Evolutionary conservation across 2,113 vertebrate genomes (phyloP).

Genomic region (Verasper variegatus): DNA sequence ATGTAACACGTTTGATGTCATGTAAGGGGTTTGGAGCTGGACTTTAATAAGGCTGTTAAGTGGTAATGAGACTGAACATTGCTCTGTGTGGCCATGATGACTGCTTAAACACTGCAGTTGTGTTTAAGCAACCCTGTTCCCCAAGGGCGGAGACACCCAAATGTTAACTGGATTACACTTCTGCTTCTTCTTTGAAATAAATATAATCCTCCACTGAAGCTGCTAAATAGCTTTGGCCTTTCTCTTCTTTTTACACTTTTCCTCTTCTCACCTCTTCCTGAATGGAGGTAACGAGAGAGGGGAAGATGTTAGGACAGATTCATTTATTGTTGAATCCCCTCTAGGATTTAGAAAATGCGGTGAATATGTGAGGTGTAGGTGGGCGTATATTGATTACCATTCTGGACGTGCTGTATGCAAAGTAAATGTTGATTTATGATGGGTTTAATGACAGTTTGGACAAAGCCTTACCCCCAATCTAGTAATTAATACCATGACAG

Average conservation of each 20-base stretch:
- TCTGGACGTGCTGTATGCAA: constrained; percentile 11
- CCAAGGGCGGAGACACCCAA: constrained; percentile 59
- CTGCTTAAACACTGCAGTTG: constrained; percentile 54
- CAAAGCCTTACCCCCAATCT: constrained; percentile 15
- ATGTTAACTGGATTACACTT: constrained; percentile 73
- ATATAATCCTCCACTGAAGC: constrained; percentile 57
- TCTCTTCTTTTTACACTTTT: constrained; percentile 23
- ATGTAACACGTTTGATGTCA: constrained; percentile 79
- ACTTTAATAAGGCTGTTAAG: constrained; percentile 79
- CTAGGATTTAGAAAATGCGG: constrained; percentile 10
- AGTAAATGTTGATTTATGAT: constrained; percentile 25
- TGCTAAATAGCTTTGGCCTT: constrained; percentile 41
- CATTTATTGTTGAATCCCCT: constrained; percentile 24
- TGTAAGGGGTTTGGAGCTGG: constrained; percentile 71
- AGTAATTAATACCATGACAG: constrained; percentile 31
- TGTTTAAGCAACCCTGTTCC: constrained; percentile 41
- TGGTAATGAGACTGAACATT: constrained; percentile 78
- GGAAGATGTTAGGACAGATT: constrained; percentile 14
- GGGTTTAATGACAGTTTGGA: constrained; percentile 23
- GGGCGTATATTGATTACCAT: constrained; percentile 29
- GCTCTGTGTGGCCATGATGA: constrained; percentile 65
- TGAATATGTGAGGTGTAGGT: constrained; percentile 2
- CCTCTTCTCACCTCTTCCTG: constrained; percentile 31
- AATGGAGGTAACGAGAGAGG: constrained; percentile 26
- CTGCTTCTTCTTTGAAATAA: constrained; percentile 60